Percentiles rank a stretch among this genome's conserved stretches.
phyloP scores from a whole-genome alignment of 2,888 invertebrate species.

The Allolobophora icterica region DNA sequence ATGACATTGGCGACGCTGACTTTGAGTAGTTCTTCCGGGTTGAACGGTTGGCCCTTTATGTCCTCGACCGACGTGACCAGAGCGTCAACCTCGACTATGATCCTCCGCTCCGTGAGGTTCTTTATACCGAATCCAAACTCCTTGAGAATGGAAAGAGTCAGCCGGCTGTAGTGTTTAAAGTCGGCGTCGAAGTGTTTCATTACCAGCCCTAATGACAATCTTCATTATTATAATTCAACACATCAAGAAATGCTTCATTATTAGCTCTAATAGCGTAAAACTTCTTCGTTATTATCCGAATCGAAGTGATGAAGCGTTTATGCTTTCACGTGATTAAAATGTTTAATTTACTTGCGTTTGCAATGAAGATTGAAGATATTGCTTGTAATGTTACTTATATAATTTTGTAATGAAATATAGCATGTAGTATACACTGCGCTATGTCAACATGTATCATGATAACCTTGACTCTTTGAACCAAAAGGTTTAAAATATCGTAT shows the following conservation, averaged over 20 bases:
- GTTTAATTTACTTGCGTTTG: no score
- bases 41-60: not conserved
- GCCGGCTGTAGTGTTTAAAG: not conserved
- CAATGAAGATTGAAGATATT: no score
- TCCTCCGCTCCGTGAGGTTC: not conserved
- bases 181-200: slow-evolving; percentile 3
- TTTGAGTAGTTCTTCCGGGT: not conserved
- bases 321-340: no score
- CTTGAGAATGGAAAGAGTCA: not conserved
- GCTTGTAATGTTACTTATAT: no score
- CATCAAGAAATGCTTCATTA: not conserved
- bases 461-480: not conserved
- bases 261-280: no score
- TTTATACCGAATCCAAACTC: not conserved
- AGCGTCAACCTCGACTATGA: not conserved
- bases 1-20: not conserved
- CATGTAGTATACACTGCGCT: no score
- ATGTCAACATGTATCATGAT: not conserved
- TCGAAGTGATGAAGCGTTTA: no score
- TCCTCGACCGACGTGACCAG: not conserved
- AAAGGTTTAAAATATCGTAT: not conserved
- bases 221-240: not conserved
- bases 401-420: no score
- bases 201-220: not conserved
- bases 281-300: no score